phyloP scores from a whole-genome alignment of 2,888 invertebrate genomes.

The Hoplodrina blanda region DNA sequence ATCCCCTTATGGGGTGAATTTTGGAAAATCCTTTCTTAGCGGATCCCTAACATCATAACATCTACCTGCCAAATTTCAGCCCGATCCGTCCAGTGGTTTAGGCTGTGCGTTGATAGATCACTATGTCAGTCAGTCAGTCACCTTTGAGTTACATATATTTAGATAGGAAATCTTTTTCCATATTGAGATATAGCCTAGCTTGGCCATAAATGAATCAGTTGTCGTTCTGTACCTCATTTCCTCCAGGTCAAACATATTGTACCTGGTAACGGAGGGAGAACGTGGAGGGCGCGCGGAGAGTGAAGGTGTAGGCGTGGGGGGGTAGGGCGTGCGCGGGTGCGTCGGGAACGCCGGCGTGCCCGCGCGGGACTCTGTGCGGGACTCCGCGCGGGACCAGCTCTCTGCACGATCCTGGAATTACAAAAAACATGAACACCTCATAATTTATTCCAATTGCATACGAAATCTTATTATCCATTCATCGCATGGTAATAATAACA shows the following conservation, averaged over 20 bases:
- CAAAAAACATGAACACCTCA: neutral
- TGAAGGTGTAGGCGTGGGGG: slow-evolving; percentile 93
- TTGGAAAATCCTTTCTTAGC: no score
- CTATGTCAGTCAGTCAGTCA: no score
- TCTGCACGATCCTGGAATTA: slow-evolving; percentile 91
- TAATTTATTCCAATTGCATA: neutral
- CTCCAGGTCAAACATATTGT: slow-evolving; percentile 61
- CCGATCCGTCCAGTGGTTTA: no score
- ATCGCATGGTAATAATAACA: neutral
- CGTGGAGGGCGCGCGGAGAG: slow-evolving; percentile 94
- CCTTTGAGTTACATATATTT: no score
- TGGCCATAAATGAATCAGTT: slow-evolving; percentile 1
- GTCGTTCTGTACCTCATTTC: slow-evolving; percentile 50
- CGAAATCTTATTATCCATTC: neutral
- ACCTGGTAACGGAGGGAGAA: slow-evolving; percentile 92
- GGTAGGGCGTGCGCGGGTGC: slow-evolving; percentile 96
- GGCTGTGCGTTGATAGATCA: no score
- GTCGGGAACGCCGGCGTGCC: slow-evolving; percentile 98
- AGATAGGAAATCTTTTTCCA: neutral
- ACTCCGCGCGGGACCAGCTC: slow-evolving; percentile 87
- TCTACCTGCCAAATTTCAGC: no score
- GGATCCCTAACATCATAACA: no score
- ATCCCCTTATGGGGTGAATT: no score
- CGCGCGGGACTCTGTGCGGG: slow-evolving; percentile 92
- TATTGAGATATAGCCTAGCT: neutral